These are phyloP conservation scores for Clistopyga incitator DNA, from an alignment of 2,888 invertebrate species.

Conservation along the genomic window DNA sequence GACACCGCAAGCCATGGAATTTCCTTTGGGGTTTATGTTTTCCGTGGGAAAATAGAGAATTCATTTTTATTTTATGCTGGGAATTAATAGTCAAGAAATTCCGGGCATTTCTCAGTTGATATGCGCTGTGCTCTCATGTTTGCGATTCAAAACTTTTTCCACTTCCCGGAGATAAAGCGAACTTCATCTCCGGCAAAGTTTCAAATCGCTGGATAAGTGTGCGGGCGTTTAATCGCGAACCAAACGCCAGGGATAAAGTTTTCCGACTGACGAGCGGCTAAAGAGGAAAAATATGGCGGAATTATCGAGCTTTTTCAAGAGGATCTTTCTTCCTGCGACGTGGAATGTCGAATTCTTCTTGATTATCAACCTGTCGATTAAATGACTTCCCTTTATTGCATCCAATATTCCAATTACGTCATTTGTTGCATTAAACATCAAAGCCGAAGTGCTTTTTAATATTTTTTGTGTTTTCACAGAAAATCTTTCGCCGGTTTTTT, in stretches of 20 bases:
- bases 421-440: background rate
- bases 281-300: background rate
- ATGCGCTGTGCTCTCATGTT: background rate
- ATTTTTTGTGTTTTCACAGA: background rate
- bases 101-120: background rate
- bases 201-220: background rate
- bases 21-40: background rate
- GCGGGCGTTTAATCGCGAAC: background rate
- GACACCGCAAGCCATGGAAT: background rate
- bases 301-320: background rate
- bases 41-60: background rate
- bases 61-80: background rate
- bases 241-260: background rate
- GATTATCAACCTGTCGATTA: background rate
- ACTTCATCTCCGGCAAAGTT: slow-evolving; percentile 4
- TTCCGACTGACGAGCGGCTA: background rate
- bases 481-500: background rate
- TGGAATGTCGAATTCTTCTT: background rate
- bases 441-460: background rate
- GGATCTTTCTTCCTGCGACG: background rate
- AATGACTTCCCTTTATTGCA: background rate
- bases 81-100: background rate
- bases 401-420: background rate
- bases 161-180: background rate
- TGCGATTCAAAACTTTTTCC: background rate